A percentile compares a stretch with the other conserved stretches of the same genome.
These are phyloP conservation scores for Anarhynchus alexandrinus DNA, from an alignment of 2,113 vertebrate species.

Conservation along the genomic window DNA sequence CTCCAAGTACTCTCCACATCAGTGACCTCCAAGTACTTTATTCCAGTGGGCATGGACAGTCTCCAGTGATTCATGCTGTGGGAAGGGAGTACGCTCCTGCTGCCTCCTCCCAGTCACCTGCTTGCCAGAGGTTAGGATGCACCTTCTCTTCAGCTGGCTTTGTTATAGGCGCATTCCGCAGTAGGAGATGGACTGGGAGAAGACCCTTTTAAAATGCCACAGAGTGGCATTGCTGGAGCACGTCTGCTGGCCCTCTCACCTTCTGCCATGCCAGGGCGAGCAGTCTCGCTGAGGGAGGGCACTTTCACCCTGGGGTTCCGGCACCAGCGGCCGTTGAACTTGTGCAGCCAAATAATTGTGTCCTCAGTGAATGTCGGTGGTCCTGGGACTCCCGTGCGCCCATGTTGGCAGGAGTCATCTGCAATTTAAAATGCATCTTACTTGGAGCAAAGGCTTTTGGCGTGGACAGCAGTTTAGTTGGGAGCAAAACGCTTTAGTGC, in stretches of 20 bases:
- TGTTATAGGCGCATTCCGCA: fast-evolving
- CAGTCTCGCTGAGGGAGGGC: fast-evolving
- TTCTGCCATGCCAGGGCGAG: background rate
- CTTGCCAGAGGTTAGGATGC: background rate
- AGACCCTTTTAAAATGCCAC: background rate
- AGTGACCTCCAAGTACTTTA: background rate
- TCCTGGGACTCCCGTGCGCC: background rate
- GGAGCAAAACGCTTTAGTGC: background rate
- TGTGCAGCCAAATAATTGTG: background rate
- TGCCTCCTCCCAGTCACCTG: background rate
- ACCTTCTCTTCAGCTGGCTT: background rate
- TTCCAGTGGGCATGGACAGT: background rate
- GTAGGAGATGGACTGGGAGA: background rate
- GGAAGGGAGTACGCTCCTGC: fast-evolving
- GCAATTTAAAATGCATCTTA: background rate
- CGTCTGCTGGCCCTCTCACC: background rate
- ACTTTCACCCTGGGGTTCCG: background rate
- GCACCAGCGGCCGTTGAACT: fast-evolving
- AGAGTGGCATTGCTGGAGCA: background rate
- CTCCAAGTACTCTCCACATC: background rate
- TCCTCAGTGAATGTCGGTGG: fast-evolving
- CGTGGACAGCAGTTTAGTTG: background rate
- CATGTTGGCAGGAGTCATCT: background rate
- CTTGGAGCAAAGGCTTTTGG: background rate
- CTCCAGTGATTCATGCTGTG: fast-evolving